phyloP scores from a whole-genome alignment of 1,140 invertebrate genomes.

The Drosophila melanica region DNA sequence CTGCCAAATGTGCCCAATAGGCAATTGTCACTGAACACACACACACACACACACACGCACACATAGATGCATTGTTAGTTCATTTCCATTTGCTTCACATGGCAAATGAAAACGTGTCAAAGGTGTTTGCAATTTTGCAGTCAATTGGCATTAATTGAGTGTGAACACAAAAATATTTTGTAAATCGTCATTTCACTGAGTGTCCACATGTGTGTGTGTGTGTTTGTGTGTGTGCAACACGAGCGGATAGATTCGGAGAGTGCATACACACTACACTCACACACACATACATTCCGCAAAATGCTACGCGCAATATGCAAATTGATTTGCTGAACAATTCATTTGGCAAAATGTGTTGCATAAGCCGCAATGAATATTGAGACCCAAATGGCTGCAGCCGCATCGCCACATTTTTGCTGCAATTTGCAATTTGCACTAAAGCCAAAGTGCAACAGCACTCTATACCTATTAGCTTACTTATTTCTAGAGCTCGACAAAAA shows the following conservation, averaged over 20 bases:
- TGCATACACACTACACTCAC: constrained; percentile 10
- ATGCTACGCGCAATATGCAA: constrained; percentile 79
- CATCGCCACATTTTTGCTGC: constrained; percentile 35
- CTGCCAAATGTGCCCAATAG: constrained; percentile 24
- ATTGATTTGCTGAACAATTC: constrained; percentile 79
- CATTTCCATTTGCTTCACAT: constrained; percentile 49
- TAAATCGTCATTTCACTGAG: constrained; percentile 57
- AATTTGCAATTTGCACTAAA: constrained; percentile 20
- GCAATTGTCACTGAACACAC: constrained; percentile 26
- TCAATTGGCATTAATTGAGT: constrained; percentile 82
- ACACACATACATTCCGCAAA: constrained; percentile 40
- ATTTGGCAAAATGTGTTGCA: constrained; percentile 73
- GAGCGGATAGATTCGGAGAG: neutral
- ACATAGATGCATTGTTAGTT: constrained; percentile 4
- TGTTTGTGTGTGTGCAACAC: constrained; percentile 17
- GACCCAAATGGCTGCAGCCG: constrained; percentile 30
- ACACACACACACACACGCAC: constrained; percentile 21
- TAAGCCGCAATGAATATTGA: constrained; percentile 66
- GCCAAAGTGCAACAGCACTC: constrained; percentile 11
- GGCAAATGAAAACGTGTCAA: constrained; percentile 71
- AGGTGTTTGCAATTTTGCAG: constrained; percentile 82
- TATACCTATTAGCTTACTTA: neutral
- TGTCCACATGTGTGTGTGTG: neutral
- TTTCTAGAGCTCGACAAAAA: neutral
- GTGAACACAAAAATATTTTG: constrained; percentile 82